Conservation (phyloP, 2,113 vertebrate genomes). For the Clarias gariepinus region DNA sequence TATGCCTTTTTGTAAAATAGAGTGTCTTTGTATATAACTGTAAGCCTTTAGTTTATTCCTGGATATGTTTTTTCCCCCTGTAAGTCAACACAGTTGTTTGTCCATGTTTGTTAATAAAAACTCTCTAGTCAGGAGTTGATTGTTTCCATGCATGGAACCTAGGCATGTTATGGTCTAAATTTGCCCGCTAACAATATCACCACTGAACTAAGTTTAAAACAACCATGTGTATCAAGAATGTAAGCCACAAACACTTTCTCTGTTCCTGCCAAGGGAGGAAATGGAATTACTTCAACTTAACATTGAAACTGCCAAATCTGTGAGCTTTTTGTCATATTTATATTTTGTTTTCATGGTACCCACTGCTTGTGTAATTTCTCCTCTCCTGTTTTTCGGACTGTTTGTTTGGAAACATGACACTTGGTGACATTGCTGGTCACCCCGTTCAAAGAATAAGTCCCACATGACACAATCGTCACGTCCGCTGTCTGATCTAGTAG, state of each 20-base stretch:
- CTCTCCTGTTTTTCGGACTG: neutral
- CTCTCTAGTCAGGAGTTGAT: neutral
- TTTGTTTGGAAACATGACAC: slow-evolving; percentile 18
- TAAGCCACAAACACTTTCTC: neutral
- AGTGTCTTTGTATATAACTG: neutral
- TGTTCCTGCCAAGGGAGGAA: neutral
- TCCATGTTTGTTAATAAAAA: neutral
- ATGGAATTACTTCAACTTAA: neutral
- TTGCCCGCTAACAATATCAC: neutral
- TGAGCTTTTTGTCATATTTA: neutral
- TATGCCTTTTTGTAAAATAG: neutral
- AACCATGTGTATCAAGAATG: neutral
- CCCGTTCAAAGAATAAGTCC: neutral
- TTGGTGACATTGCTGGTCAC: neutral
- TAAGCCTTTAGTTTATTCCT: neutral
- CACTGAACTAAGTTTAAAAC: neutral
- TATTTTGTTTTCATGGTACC: neutral
- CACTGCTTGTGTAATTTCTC: neutral
- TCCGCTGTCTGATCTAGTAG: neutral
- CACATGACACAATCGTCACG: neutral
- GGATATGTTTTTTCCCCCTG: neutral
- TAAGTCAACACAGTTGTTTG: neutral
- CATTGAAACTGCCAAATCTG: neutral
- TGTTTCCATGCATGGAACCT: neutral
- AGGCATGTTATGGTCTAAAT: neutral